Evolutionary conservation across 2,888 invertebrate species (phyloP).

Genomic region (Siphlonurus alternatus): DNA sequence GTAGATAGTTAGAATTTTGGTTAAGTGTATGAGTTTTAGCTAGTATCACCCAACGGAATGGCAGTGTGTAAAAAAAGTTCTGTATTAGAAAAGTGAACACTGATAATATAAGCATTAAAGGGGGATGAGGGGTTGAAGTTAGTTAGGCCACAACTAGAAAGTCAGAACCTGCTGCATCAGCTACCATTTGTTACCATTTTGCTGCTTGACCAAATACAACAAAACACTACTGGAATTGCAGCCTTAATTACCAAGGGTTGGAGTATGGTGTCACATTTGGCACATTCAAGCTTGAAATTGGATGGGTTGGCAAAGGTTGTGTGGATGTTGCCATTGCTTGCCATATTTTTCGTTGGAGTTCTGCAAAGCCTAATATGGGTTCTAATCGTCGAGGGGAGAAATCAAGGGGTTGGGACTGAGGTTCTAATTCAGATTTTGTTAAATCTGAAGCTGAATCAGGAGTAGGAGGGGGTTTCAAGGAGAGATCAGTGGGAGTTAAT

Average conservation of each 20-base stretch:
- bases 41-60: no score
- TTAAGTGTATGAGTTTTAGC: no score
- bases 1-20: no score
- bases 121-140: no score
- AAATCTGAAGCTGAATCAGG: slow-evolving; percentile 11
- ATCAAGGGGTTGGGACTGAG: slow-evolving; percentile 10
- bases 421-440: slow-evolving; percentile 14
- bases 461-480: neutral
- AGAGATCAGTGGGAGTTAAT: neutral
- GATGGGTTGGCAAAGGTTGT: neutral
- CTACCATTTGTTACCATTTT: no score
- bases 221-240: no score
- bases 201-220: no score
- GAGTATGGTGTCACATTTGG: neutral
- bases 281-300: neutral
- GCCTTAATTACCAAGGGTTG: neutral
- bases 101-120: no score
- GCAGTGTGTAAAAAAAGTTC: no score
- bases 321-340: neutral
- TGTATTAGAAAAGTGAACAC: no score
- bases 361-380: neutral
- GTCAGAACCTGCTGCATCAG: no score
- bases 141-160: no score
- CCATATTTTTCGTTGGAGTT: neutral
- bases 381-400: neutral